Percentiles rank a stretch among this genome's conserved stretches.
phyloP scores from a whole-genome alignment of 2,888 invertebrate species.

The Drosophila vallismaia region DNA sequence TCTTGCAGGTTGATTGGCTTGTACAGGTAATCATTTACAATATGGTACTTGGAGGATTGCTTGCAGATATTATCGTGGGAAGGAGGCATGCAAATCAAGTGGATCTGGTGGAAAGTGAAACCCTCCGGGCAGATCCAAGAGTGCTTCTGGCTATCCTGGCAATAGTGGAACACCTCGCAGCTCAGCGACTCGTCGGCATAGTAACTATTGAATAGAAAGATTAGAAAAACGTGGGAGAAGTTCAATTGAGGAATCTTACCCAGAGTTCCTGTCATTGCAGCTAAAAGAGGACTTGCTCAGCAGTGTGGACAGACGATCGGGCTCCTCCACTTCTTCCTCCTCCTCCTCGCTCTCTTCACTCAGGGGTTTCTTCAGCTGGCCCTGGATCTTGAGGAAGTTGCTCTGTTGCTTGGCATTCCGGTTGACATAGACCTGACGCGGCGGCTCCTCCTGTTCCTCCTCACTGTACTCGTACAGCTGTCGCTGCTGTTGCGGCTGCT shows the following conservation, averaged over 20 bases:
- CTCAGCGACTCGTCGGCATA: slow-evolving; percentile 95
- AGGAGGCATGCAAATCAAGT: slow-evolving; percentile 96
- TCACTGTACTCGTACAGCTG: slow-evolving; percentile 82
- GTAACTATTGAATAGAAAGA: slow-evolving; percentile 84
- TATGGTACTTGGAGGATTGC: slow-evolving; percentile 94
- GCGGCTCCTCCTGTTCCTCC: slow-evolving; percentile 82
- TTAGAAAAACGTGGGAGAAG: neutral
- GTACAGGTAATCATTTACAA: slow-evolving; percentile 96
- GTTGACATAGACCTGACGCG: slow-evolving; percentile 79
- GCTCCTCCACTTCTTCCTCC: slow-evolving; percentile 91
- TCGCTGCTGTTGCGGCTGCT: slow-evolving; percentile 63
- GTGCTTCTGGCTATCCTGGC: slow-evolving; percentile 94
- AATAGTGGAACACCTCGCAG: slow-evolving; percentile 97
- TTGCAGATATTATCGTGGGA: slow-evolving; percentile 94
- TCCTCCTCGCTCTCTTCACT: slow-evolving; percentile 89
- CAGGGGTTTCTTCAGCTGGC: slow-evolving; percentile 63
- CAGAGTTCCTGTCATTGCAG: slow-evolving; percentile 91
- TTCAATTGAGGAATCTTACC: slow-evolving; percentile 80
- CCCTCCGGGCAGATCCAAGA: slow-evolving; percentile 97
- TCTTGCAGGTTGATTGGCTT: slow-evolving; percentile 94
- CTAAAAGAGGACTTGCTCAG: slow-evolving; percentile 93
- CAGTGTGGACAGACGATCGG: slow-evolving; percentile 91
- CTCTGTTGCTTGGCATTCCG: slow-evolving; percentile 79
- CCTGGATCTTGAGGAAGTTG: slow-evolving; percentile 73
- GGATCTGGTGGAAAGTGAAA: slow-evolving; percentile 90